These are phyloP conservation scores for Parnassius apollo DNA, from an alignment of 2,888 invertebrate genomes.

Conservation along the genomic window DNA sequence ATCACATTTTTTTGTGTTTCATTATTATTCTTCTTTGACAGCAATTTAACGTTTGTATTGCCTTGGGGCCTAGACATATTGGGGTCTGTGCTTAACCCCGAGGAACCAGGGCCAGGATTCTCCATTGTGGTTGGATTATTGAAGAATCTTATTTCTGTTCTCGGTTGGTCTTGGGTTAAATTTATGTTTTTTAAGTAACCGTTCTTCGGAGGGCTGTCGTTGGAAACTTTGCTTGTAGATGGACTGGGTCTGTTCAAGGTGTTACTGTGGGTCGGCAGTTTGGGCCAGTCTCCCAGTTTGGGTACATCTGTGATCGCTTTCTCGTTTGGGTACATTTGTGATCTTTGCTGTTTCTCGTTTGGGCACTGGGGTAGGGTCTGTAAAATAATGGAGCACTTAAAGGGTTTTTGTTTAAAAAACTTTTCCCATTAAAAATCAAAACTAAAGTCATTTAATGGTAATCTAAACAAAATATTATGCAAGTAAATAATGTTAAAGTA, in stretches of 20 bases:
- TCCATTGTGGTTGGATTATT: not conserved
- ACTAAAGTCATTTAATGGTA: too few relatives aligned
- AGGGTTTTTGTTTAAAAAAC: too few relatives aligned
- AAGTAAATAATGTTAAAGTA: too few relatives aligned
- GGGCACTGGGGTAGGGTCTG: constrained; percentile 73
- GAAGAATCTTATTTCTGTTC: constrained; percentile 6
- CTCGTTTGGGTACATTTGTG: constrained; percentile 40
- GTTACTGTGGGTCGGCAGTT: constrained; percentile 27
- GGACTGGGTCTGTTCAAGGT: constrained; percentile 14
- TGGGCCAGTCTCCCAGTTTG: constrained; percentile 22
- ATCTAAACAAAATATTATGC: too few relatives aligned
- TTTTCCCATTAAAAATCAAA: too few relatives aligned
- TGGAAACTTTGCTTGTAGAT: constrained; percentile 3
- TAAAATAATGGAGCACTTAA: constrained; percentile 14
- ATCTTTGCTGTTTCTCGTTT: constrained; percentile 37
- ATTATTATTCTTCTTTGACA: constrained; percentile 63
- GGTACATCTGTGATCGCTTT: constrained; percentile 29
- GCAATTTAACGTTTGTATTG: constrained; percentile 28
- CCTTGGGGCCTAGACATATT: not conserved
- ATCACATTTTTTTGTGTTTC: constrained; percentile 66
- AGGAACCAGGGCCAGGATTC: not conserved
- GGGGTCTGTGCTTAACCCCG: not conserved
- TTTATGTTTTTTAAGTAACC: constrained; percentile 12
- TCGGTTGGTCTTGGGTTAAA: not conserved
- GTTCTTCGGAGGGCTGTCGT: constrained; percentile 2